These are phyloP conservation scores for Endotricha flammealis DNA, from an alignment of 2,888 invertebrate species.

Conservation along the genomic window DNA sequence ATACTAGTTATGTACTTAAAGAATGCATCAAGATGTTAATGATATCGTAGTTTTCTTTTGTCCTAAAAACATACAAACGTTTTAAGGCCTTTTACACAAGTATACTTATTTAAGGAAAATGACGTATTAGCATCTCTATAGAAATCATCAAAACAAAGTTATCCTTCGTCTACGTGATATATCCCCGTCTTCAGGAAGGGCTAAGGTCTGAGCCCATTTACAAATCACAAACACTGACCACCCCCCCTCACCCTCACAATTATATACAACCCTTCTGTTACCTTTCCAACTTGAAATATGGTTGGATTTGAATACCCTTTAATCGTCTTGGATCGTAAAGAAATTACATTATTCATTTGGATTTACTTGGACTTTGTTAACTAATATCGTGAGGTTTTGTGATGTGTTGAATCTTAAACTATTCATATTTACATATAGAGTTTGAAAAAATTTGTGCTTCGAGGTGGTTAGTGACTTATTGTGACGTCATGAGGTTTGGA, in stretches of 20 bases:
- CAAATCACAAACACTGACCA: slow-evolving; percentile 79
- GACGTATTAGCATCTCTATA: slow-evolving; percentile 43
- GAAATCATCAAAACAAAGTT: slow-evolving; percentile 58
- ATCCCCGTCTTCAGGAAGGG: slow-evolving; percentile 75
- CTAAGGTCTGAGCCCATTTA: slow-evolving; percentile 77
- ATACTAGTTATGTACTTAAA: too few species aligned
- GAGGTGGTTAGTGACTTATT: too few species aligned
- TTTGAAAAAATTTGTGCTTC: too few species aligned
- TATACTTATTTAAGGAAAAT: too few species aligned
- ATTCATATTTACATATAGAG: too few species aligned
- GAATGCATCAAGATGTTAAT: too few species aligned
- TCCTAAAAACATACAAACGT: too few species aligned
- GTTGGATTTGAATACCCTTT: slow-evolving; percentile 52
- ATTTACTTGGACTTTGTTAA: slow-evolving; percentile 5
- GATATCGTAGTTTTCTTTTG: too few species aligned
- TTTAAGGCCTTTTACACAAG: too few species aligned
- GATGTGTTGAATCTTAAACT: too few species aligned
- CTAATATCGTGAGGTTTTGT: too few species aligned
- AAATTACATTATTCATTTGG: slow-evolving; percentile 35
- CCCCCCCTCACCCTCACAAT: slow-evolving; percentile 51
- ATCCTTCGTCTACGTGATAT: slow-evolving; percentile 73
- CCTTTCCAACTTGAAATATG: slow-evolving; percentile 68
- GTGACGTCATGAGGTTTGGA: too few species aligned
- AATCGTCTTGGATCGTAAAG: slow-evolving; percentile 31
- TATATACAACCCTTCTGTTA: slow-evolving; percentile 53